Conservation (phyloP, 2,888 invertebrate species). For the Nephrotoma guestfalica region DNA sequence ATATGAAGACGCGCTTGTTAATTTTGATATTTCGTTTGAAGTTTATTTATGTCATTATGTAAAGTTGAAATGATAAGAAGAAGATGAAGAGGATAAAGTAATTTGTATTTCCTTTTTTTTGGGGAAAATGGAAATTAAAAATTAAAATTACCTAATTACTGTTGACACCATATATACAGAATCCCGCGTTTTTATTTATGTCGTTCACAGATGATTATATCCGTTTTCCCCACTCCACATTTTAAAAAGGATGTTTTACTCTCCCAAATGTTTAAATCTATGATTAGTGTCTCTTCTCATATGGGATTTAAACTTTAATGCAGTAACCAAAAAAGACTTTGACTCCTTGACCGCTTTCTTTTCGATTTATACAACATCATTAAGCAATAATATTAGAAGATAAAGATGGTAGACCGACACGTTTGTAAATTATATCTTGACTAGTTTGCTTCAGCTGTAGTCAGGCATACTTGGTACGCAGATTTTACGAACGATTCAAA, state of each 20-base stretch:
- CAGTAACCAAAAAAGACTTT: neutral
- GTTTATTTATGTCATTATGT: neutral
- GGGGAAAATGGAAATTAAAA: neutral
- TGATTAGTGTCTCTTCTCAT: neutral
- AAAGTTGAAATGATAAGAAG: neutral
- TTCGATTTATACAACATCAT: too few species aligned
- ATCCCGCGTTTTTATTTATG: neutral
- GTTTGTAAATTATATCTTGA: too few species aligned
- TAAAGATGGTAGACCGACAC: too few species aligned
- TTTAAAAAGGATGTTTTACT: neutral
- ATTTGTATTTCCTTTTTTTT: neutral
- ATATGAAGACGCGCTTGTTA: neutral
- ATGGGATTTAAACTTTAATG: neutral
- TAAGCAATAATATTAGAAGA: too few species aligned
- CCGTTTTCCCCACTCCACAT: neutral
- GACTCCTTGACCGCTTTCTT: too few species aligned
- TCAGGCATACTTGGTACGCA: too few species aligned
- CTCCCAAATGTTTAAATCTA: neutral
- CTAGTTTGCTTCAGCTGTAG: too few species aligned
- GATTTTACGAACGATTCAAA: too few species aligned
- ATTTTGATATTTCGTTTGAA: neutral
- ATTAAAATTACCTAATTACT: neutral
- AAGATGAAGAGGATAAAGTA: neutral
- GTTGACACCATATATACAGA: neutral
- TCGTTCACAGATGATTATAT: neutral